Evolutionary conservation across 2,888 invertebrate genomes (phyloP), one percentile per base, ranked within the genome.

Genomic region (Ophion obscuratus): DNA sequence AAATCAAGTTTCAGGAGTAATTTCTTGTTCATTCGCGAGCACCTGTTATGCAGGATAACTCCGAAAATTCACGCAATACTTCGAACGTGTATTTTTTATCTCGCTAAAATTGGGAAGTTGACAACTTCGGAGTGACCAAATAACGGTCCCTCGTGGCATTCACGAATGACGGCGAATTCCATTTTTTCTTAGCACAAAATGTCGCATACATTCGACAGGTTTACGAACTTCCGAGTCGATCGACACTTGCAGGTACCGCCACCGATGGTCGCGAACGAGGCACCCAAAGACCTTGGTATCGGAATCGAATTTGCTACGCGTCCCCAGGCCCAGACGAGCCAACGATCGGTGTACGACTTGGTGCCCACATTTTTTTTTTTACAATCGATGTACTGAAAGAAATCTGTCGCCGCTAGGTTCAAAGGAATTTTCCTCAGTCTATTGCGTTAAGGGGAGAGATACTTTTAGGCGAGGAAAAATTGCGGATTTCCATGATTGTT

Each of bases 261-360:
- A 53, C 53, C 17, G 20, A 36, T 31, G 53, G 73, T 53, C 62
- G 78, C 68, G 80, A 82, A 81, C 62, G 62, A 27, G 77, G 78
- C 36, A 71, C 82, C 75, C 57, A 83, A 83, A 83, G 83, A 82
- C 87, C 87, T 88, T 86, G 87, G 85, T 87, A 88, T 76, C 85
- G 83, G 81, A 86, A 88, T 88, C 86, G 82, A 86, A 84, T 77
- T 57, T 75, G 86, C 79, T 78, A 24, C 78, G 81, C 68, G 85
- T 84, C 81, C 81, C 68, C 75, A 81, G 84, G 81, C 84, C 84
- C 61, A 67, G 85, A 84, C 85, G 81, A 70, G 76, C 74, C 75
- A 66, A 31, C 68, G 78, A 85, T 76, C 75, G 81, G 74, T 71
- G 71, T 68, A 81, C 74, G 81, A 67, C 66, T 59, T 67, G 40